These are phyloP conservation scores for Lasioglossum lativentre DNA, from an alignment of 2,888 invertebrate species.

Conservation along the genomic window DNA sequence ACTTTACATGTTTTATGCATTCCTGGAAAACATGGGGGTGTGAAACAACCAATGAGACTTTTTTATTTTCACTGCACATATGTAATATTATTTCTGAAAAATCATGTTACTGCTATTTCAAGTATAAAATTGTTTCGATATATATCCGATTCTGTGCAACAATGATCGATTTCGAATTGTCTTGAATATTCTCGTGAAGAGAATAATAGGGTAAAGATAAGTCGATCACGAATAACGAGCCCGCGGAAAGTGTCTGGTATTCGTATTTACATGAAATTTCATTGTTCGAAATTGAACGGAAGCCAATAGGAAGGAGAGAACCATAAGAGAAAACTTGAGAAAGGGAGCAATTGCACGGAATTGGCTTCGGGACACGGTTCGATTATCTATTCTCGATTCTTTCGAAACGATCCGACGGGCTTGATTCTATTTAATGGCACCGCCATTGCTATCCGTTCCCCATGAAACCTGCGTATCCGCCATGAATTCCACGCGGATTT, in stretches of 20 bases:
- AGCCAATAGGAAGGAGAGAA: not conserved
- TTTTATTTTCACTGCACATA: too few relatives aligned
- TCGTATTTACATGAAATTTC: constrained; percentile 42
- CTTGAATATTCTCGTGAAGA: not conserved
- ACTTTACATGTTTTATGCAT: not conserved
- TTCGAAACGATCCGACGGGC: constrained; percentile 72
- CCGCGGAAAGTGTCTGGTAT: constrained; percentile 3
- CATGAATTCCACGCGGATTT: constrained; percentile 75
- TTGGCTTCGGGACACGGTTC: constrained; percentile 63
- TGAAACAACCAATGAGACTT: too few relatives aligned
- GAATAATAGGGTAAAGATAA: constrained; percentile 1
- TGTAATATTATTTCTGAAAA: too few relatives aligned
- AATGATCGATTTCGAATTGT: not conserved
- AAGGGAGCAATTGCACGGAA: constrained; percentile 43
- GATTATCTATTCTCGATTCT: constrained; percentile 76
- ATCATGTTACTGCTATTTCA: too few relatives aligned
- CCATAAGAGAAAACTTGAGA: constrained; percentile 17
- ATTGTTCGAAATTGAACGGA: constrained; percentile 40
- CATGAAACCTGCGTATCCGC: constrained; percentile 64
- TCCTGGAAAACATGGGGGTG: not conserved
- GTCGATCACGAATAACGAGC: constrained; percentile 6
- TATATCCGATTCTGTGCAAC: not conserved
- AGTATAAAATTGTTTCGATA: not conserved
- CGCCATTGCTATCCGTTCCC: constrained; percentile 66
- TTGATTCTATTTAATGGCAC: constrained; percentile 76